Evolutionary conservation across 23 tunicate genomes (phyloP).

Genomic region (Phallusia fumigata): DNA sequence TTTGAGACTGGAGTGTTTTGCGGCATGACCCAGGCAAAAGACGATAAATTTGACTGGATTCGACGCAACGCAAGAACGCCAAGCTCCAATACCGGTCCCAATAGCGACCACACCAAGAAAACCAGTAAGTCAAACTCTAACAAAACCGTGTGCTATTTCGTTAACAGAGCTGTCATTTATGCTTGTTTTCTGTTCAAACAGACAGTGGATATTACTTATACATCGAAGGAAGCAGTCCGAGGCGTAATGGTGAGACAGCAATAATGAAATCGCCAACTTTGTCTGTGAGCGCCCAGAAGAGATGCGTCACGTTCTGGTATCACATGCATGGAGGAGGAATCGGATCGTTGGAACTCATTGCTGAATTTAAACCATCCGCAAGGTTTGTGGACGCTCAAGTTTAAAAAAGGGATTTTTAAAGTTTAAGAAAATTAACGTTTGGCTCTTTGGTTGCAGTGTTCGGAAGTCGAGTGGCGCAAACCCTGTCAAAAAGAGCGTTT

Average conservation of each 20-base stretch:
- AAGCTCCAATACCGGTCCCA: conserved; percentile 77
- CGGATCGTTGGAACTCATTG: conserved; percentile 50
- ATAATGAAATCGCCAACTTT: conserved; percentile 43
- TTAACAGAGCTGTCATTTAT: neutral
- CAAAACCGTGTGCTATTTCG: neutral
- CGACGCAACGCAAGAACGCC: conserved; percentile 41
- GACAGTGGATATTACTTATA: conserved; percentile 60
- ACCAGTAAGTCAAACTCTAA: neutral
- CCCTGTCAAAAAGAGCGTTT: neutral
- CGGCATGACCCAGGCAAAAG: conserved; percentile 46
- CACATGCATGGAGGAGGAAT: conserved; percentile 78
- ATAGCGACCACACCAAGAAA: conserved; percentile 59
- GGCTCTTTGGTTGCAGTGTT: neutral
- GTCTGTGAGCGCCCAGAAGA: conserved; percentile 18
- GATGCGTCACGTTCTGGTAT: conserved; percentile 84
- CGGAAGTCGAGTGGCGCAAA: conserved; percentile 14
- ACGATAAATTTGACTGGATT: conserved; percentile 76
- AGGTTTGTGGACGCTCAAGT: neutral
- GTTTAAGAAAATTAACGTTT: conserved; percentile 6
- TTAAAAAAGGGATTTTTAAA: no score
- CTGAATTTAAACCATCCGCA: conserved; percentile 24
- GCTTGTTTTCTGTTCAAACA: neutral
- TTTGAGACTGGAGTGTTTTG: conserved; percentile 54
- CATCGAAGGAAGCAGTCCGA: conserved; percentile 75
- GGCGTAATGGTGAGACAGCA: conserved; percentile 39